phyloP scores from a whole-genome alignment of 2,797 vertebrate genomes.

The Gymnothorax reevesii region DNA sequence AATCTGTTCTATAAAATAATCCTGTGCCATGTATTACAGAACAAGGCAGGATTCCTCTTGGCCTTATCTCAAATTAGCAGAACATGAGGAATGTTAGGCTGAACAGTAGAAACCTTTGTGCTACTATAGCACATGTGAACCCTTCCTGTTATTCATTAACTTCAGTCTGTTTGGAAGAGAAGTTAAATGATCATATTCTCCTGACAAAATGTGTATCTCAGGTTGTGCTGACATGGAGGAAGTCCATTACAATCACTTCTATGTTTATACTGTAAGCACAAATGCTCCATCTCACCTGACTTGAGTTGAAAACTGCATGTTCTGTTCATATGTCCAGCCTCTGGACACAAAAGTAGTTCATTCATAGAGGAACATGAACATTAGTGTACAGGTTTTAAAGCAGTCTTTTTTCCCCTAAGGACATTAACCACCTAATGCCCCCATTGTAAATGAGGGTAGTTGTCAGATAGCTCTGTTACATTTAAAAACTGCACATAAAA shows the following conservation, averaged over 20 bases:
- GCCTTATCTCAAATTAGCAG: background rate
- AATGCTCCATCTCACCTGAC: background rate
- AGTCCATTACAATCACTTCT: background rate
- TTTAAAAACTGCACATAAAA: constrained; percentile 5
- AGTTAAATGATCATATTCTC: background rate
- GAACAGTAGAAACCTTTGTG: background rate
- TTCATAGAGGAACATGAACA: too few relatives aligned
- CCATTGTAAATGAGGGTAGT: background rate
- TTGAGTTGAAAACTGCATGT: background rate
- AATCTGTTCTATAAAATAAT: background rate
- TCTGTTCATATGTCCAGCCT: background rate
- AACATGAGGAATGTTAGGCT: background rate
- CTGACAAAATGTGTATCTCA: background rate
- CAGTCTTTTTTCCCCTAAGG: background rate
- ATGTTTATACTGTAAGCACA: background rate
- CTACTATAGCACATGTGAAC: background rate
- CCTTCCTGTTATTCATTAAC: background rate
- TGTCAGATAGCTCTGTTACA: background rate
- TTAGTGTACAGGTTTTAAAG: background rate
- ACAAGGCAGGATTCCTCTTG: background rate
- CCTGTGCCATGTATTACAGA: background rate
- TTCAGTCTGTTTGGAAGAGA: background rate
- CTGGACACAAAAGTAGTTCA: background rate
- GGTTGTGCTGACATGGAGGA: background rate
- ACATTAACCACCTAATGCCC: background rate